Conservation (phyloP, 2,797 vertebrate genomes). For the Distichodus sexfasciatus region DNA sequence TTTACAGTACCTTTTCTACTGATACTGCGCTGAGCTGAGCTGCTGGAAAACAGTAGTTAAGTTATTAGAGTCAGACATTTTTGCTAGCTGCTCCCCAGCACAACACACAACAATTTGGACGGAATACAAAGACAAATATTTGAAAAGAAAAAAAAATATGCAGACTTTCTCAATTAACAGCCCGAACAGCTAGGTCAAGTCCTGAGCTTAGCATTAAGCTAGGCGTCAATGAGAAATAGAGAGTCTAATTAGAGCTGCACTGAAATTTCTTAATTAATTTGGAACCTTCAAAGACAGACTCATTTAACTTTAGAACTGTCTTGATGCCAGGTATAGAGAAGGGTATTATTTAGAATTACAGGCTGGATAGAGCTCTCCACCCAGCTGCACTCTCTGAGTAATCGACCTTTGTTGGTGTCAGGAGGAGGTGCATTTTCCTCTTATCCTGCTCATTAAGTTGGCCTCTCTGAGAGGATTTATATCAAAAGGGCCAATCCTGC, state of each 20-base stretch:
- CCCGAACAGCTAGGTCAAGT: conserved; percentile 52
- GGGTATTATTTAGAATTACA: conserved; percentile 66
- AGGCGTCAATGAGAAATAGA: conserved; percentile 54
- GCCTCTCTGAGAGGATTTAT: conserved; percentile 72
- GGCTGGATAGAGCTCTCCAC: conserved; percentile 53
- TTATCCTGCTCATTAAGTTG: conserved; percentile 65
- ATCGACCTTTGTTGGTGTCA: conserved; percentile 62
- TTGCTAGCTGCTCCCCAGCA: too few relatives aligned
- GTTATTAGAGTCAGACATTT: too few relatives aligned
- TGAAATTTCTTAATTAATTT: conserved; percentile 71
- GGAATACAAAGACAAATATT: not conserved
- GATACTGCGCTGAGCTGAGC: too few relatives aligned
- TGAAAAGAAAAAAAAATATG: not conserved
- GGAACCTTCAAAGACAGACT: conserved; percentile 68
- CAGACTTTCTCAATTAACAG: conserved; percentile 59
- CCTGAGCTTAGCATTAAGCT: conserved; percentile 56
- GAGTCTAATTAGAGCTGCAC: conserved; percentile 59
- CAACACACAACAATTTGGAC: too few relatives aligned
- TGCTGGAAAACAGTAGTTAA: too few relatives aligned
- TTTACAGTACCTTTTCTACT: too few relatives aligned
- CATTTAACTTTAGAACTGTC: conserved; percentile 57
- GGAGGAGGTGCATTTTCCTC: conserved; percentile 54
- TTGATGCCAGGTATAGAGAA: conserved; percentile 67
- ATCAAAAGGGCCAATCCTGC: conserved; percentile 70
- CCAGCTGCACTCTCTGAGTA: conserved; percentile 57